These are phyloP conservation scores for Eledona agricola DNA, from an alignment of 2,888 invertebrate species.

Conservation along the genomic window DNA sequence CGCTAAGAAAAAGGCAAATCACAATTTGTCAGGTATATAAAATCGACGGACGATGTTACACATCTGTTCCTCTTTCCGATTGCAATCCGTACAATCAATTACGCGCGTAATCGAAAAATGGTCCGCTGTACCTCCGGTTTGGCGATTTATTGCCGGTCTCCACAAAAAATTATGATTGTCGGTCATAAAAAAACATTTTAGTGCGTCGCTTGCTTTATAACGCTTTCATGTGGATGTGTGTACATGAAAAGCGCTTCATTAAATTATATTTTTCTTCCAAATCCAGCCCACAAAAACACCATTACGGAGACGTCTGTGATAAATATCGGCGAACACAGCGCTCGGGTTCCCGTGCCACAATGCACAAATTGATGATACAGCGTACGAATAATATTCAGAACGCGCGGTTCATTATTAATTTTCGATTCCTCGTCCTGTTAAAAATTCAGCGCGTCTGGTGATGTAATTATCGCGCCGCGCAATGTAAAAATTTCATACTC, in stretches of 20 bases:
- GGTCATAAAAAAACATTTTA: conserved; percentile 21
- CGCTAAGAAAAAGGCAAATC: conserved; percentile 63
- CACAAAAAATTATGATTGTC: conserved; percentile 18
- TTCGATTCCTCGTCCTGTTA: too few species aligned
- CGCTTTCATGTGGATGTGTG: conserved; percentile 17
- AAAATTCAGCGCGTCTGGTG: too few species aligned
- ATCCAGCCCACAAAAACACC: conserved; percentile 20
- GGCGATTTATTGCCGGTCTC: conserved; percentile 13
- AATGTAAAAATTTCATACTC: too few species aligned
- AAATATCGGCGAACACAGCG: conserved; percentile 12
- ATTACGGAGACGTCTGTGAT: conserved; percentile 12
- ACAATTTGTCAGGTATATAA: conserved; percentile 34
- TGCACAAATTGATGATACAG: conserved; percentile 8
- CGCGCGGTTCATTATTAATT: conserved; percentile 6
- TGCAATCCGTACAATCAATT: too few species aligned
- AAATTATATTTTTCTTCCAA: conserved; percentile 18
- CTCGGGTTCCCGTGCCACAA: conserved; percentile 1
- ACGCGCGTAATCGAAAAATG: too few species aligned
- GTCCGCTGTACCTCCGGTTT: too few species aligned
- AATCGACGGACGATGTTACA: conserved; percentile 24
- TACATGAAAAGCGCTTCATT: conserved; percentile 24
- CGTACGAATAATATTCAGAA: not conserved
- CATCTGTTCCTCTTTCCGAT: too few species aligned
- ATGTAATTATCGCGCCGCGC: too few species aligned
- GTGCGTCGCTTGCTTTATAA: conserved; percentile 6